Evolutionary conservation across 2,888 invertebrate genomes (phyloP), one percentile per base, ranked within the genome.

Genomic region (Hartigia nigra): DNA sequence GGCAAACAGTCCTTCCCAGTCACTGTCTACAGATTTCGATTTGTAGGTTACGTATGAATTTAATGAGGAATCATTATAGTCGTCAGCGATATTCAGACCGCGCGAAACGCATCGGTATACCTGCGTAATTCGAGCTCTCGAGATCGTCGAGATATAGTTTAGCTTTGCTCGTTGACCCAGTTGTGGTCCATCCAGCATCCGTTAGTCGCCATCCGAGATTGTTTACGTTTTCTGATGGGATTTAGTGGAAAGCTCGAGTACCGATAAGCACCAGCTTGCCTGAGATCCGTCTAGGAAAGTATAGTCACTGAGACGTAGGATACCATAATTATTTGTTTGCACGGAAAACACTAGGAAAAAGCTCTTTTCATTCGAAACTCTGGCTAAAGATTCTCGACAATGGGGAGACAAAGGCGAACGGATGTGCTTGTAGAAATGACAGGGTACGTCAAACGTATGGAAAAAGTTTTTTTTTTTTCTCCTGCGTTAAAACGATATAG

Each of bases 401-500:
- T 14, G 39, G 39, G 23, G 14, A 35, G 5, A 2, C 23, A 5
- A 55, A 23, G 23, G 5, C 4, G 23, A 55, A 55, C 23, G 23
- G 5, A 4, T 39, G 39, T 39, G 39, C 5, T 5, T 4, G 39
- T 9, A 23, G 39, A 55, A 55, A 23, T 5, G 23, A 5, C 39
- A 23, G 0, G 23, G 14, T 23, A 4, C 2, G 14, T 55, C 2
- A 23, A 23, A 9, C 39, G 23, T 55, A 55, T 9, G 39, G 23
- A 23, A 5, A 55, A 55, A 55, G 5, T 55, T 14, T 5, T 1
- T 14, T 14, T 39, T 14, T 5, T 1, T 14, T 14, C 34, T 75
- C 32, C 72, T 11, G 31, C n/a, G 31, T 55, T 36, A 36, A 55
- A 36, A 78, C 70, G 31, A 32, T 78, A 79, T 79, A 35, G 76